Percentiles rank a stretch among this genome's conserved stretches.
These are phyloP conservation scores for Apostichopus parvimensis DNA, from an alignment of 35 echinoderm and acorn worm genomes.

Conservation along the genomic window DNA sequence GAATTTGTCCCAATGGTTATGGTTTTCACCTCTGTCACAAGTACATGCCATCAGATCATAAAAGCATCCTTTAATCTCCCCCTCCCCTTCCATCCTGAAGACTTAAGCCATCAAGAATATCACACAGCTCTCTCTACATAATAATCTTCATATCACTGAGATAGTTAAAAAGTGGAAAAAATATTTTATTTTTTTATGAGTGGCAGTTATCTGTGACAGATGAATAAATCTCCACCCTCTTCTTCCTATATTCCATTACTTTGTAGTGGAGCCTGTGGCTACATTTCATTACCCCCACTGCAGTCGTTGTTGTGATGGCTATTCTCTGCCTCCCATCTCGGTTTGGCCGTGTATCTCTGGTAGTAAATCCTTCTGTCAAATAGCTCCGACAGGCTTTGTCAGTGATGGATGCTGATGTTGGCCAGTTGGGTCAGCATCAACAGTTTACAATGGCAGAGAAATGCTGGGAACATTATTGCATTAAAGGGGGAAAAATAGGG, in stretches of 20 bases:
- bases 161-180: neutral
- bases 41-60: neutral
- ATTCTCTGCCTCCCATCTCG: neutral
- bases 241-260: neutral
- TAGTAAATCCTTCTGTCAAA: constrained; percentile 31
- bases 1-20: no score
- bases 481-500: neutral
- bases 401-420: constrained; percentile 29
- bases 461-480: neutral
- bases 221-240: neutral
- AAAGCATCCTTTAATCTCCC: neutral
- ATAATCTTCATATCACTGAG: neutral
- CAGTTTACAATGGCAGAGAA: neutral
- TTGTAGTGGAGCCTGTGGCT: neutral
- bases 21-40: no score
- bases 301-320: neutral
- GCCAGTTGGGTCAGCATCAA: constrained; percentile 5
- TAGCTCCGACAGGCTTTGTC: neutral
- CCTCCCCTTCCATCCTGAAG: neutral
- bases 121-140: neutral
- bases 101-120: neutral
- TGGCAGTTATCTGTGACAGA: neutral
- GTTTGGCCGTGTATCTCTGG: neutral
- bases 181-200: constrained; percentile 1
- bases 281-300: constrained; percentile 21